Percentiles rank a stretch among this genome's conserved stretches.
phyloP scores from a whole-genome alignment of 2,888 invertebrate genomes.

The Erpobdella octoculata region DNA sequence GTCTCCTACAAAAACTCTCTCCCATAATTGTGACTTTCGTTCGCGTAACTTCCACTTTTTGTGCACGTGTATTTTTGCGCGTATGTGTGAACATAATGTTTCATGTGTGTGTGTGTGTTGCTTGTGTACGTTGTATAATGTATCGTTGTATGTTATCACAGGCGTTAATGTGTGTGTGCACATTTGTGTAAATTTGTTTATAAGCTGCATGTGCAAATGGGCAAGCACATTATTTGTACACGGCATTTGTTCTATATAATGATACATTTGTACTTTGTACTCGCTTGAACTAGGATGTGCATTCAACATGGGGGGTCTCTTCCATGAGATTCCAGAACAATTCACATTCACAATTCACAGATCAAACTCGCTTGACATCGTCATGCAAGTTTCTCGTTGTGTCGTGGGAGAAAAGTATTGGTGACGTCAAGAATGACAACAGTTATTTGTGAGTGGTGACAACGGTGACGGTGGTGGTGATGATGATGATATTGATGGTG shows the following conservation, averaged over 20 bases:
- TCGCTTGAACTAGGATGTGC: too few species aligned
- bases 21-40: too few species aligned
- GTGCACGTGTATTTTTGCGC: neutral
- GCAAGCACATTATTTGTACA: neutral
- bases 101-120: constrained; percentile 4
- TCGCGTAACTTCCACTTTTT: too few species aligned
- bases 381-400: neutral
- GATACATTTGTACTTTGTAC: too few species aligned
- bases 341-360: too few species aligned
- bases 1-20: too few species aligned
- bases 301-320: too few species aligned
- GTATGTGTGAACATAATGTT: neutral
- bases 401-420: neutral
- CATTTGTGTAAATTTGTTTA: neutral
- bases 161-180: neutral
- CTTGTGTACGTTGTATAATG: neutral
- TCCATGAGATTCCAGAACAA: too few species aligned
- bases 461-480: neutral
- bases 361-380: neutral
- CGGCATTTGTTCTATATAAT: too few species aligned
- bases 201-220: neutral
- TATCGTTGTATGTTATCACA: neutral
- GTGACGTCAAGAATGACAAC: neutral
- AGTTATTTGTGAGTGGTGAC: neutral
- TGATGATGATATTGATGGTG: neutral